These are phyloP conservation scores for Drosophila seguyi DNA, from an alignment of 1,140 invertebrate species.

Conservation along the genomic window DNA sequence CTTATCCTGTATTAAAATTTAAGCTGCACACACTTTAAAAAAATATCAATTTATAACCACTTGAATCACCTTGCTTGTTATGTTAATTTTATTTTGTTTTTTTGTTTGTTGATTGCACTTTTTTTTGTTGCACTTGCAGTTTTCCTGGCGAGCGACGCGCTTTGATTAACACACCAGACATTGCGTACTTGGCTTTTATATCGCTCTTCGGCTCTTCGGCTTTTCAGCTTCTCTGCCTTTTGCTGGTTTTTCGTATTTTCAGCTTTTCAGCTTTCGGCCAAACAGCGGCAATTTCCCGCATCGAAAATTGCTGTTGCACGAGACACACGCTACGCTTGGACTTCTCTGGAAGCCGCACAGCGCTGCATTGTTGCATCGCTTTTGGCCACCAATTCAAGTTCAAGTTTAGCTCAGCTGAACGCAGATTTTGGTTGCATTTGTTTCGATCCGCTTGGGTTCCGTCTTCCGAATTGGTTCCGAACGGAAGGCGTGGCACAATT, in stretches of 20 bases:
- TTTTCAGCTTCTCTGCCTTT: constrained; percentile 1
- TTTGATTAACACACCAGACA: constrained; percentile 68
- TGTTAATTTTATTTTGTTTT: constrained; percentile 6
- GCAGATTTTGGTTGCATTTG: constrained; percentile 8
- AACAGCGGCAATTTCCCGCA: constrained; percentile 61
- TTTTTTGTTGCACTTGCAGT: constrained; percentile 45
- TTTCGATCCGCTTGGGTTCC: constrained; percentile 51
- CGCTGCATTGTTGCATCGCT: constrained; percentile 31
- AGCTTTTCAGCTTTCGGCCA: constrained; percentile 8
- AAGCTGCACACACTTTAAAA: not conserved
- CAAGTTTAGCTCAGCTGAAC: constrained; percentile 63
- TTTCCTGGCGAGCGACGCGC: constrained; percentile 66
- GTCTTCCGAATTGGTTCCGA: constrained; percentile 64
- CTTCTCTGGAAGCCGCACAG: constrained; percentile 21
- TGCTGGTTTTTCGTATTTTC: constrained; percentile 6
- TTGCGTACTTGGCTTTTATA: constrained; percentile 64
- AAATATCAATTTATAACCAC: constrained; percentile 5
- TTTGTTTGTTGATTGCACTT: not conserved
- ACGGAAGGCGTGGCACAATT: constrained; percentile 58
- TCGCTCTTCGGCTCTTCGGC: constrained; percentile 5
- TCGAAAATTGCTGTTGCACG: constrained; percentile 37
- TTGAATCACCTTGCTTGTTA: constrained; percentile 47
- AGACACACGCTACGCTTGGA: constrained; percentile 22
- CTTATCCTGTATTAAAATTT: not conserved
- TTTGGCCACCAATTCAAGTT: constrained; percentile 67